phyloP scores from a whole-genome alignment of 1,140 invertebrate genomes.

The Cheumatopsyche charites region DNA sequence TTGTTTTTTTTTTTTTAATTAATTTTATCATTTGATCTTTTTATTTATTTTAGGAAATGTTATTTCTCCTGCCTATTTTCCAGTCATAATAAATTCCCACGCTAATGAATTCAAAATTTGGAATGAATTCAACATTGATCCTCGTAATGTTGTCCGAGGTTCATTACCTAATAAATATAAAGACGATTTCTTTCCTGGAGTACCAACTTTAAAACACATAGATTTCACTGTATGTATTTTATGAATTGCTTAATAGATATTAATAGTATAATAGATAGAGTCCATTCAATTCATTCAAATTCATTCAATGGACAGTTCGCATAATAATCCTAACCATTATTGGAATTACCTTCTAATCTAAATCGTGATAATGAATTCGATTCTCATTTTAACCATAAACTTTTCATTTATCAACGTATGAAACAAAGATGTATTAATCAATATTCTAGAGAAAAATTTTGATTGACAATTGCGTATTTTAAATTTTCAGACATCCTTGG shows the following conservation, averaged over 20 bases:
- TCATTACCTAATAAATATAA: conserved; percentile 72
- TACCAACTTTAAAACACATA: conserved; percentile 87
- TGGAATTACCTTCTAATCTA: not conserved
- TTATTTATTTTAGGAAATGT: conserved; percentile 49
- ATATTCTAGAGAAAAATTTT: not conserved
- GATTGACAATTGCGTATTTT: conserved; percentile 40
- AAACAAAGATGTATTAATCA: not conserved
- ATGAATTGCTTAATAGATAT: too few species aligned
- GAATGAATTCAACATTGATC: conserved; percentile 67
- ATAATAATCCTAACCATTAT: not conserved
- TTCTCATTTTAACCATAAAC: too few species aligned
- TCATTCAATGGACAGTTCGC: not conserved
- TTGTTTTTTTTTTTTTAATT: not conserved
- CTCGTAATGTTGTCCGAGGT: conserved; percentile 72
- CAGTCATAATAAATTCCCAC: conserved; percentile 65
- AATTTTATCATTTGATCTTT: not conserved
- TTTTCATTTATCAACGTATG: too few species aligned
- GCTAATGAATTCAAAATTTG: conserved; percentile 62
- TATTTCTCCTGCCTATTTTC: conserved; percentile 70
- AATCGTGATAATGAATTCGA: too few species aligned
- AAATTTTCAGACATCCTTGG: conserved; percentile 65
- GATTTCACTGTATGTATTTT: conserved; percentile 68
- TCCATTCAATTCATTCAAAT: not conserved
- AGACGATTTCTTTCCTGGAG: conserved; percentile 84
- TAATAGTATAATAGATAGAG: too few species aligned